Evolutionary conservation across 2,113 vertebrate genomes (phyloP).

Genomic region (Eudyptes chrysolophus): DNA sequence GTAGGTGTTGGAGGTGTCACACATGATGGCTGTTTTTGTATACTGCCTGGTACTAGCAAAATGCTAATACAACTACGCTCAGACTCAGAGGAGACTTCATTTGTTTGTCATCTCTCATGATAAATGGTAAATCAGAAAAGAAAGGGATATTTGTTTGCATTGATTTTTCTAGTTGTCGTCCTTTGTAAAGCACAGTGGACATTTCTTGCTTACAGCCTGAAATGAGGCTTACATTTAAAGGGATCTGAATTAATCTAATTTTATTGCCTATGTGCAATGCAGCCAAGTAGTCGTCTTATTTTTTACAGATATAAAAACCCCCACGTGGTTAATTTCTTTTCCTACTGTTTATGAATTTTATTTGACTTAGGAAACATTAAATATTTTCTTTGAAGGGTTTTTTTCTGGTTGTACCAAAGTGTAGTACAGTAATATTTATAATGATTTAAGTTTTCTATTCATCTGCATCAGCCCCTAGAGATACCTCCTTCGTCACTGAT

Average conservation of each 20-base stretch:
- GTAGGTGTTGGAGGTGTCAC: conserved; percentile 36
- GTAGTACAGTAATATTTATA: conserved; percentile 46
- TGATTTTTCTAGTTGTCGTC: conserved; percentile 68
- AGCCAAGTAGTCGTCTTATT: conserved; percentile 56
- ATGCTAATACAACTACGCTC: not conserved
- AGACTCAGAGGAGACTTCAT: conserved; percentile 57
- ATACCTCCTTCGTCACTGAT: not conserved
- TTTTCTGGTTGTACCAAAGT: conserved; percentile 42
- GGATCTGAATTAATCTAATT: conserved; percentile 49
- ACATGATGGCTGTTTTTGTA: not conserved
- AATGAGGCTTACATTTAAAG: conserved; percentile 27
- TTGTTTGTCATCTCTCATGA: conserved; percentile 35
- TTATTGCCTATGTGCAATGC: conserved; percentile 57
- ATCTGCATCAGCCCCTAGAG: not conserved
- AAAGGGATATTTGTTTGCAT: conserved; percentile 44
- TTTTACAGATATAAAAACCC: conserved; percentile 52
- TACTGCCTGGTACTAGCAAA: conserved; percentile 52
- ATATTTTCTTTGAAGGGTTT: conserved; percentile 11
- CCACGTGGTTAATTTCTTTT: conserved; percentile 55
- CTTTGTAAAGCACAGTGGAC: conserved; percentile 83
- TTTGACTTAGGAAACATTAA: conserved; percentile 34
- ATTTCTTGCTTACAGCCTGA: conserved; percentile 62
- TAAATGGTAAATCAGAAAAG: conserved; percentile 13
- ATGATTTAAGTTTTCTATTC: conserved; percentile 16
- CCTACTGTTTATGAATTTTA: conserved; percentile 51